phyloP scores from a whole-genome alignment of 2,797 vertebrate species.

The Pseudopleuronectes americanus region DNA sequence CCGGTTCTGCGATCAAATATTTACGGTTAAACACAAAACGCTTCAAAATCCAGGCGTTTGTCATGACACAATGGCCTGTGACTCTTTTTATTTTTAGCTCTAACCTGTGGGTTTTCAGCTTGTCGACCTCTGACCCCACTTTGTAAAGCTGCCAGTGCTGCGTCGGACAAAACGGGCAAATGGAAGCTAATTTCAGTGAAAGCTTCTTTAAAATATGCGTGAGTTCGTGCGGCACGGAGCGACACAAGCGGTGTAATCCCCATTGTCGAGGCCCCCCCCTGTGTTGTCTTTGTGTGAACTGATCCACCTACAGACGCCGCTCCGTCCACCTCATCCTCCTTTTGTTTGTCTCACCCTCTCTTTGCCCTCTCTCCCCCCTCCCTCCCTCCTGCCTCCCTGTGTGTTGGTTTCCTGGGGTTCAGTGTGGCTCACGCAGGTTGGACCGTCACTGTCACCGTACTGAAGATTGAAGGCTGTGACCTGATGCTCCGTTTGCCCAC shows the following conservation, averaged over 20 bases:
- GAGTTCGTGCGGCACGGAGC: constrained; percentile 12
- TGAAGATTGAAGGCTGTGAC: constrained; percentile 37
- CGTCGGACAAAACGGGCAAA: constrained; percentile 32
- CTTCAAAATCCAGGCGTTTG: neutral
- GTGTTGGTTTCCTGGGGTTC: constrained; percentile 38
- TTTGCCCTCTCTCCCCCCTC: constrained; percentile 36
- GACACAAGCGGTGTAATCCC: constrained; percentile 47
- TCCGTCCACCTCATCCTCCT: constrained; percentile 46
- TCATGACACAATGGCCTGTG: neutral
- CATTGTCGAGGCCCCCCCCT: constrained; percentile 52
- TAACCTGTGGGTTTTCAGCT: constrained; percentile 32
- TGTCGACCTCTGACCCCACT: constrained; percentile 15
- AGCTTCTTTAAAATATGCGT: constrained; percentile 34
- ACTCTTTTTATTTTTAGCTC: neutral
- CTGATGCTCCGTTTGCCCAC: constrained; percentile 23
- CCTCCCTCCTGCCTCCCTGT: constrained; percentile 15
- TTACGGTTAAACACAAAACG: neutral
- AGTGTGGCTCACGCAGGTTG: constrained; percentile 39
- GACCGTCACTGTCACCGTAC: constrained; percentile 1
- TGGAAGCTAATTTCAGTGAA: constrained; percentile 53
- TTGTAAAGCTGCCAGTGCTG: constrained; percentile 5
- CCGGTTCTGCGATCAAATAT: too few species aligned
- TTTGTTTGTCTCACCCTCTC: constrained; percentile 62
- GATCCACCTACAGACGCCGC: constrained; percentile 67
- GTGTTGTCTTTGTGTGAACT: constrained; percentile 77